phyloP scores from a whole-genome alignment of 2,113 vertebrate genomes.

The Neodon shergylaensis region DNA sequence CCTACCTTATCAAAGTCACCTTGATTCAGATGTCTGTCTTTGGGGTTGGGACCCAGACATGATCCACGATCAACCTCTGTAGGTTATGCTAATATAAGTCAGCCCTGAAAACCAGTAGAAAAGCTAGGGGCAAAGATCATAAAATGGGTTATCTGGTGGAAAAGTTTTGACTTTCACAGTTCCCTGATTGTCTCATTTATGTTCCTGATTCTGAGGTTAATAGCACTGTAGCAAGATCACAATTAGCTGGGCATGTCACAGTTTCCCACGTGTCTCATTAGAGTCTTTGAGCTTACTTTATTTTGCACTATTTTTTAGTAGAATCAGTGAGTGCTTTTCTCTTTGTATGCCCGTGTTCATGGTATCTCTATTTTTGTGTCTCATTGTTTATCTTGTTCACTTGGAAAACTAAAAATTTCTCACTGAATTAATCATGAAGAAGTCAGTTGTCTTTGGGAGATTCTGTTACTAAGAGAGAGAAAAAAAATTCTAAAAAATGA shows the following conservation, averaged over 20 bases:
- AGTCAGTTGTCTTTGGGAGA: background rate
- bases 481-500: background rate
- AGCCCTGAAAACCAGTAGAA: background rate
- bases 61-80: background rate
- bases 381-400: background rate
- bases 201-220: background rate
- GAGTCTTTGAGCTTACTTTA: background rate
- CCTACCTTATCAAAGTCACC: background rate
- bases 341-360: slow-evolving; percentile 62
- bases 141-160: background rate
- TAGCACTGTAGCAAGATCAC: background rate
- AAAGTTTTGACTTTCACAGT: slow-evolving; percentile 17
- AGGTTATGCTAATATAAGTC: background rate
- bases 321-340: background rate
- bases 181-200: slow-evolving; percentile 15
- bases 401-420: slow-evolving; percentile 25
- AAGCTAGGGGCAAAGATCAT: background rate
- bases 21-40: background rate
- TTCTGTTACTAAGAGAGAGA: background rate
- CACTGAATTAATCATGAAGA: background rate
- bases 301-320: background rate
- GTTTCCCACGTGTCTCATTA: background rate
- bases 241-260: background rate
- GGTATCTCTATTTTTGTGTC: slow-evolving; percentile 56
- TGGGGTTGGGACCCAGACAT: background rate